phyloP scores from a whole-genome alignment of 2,888 invertebrate species.

The Sinodicranocentrus sp. region DNA sequence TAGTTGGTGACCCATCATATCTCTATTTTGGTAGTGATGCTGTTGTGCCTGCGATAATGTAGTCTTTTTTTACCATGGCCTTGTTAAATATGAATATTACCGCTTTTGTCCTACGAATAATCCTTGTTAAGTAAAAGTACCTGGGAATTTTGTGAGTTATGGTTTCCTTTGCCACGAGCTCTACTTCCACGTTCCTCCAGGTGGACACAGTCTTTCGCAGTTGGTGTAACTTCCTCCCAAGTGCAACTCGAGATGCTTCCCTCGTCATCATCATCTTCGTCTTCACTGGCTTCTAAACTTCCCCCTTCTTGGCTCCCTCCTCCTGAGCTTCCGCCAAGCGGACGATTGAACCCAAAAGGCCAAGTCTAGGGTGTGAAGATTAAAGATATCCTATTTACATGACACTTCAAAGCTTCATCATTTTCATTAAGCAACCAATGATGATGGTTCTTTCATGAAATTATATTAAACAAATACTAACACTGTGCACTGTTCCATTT shows the following conservation, averaged over 20 bases:
- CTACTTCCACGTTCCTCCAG: constrained; percentile 65
- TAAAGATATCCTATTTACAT: background rate
- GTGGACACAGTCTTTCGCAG: constrained; percentile 74
- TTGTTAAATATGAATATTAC: no score
- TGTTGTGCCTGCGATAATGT: constrained; percentile 46
- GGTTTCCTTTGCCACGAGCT: constrained; percentile 48
- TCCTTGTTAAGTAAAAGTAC: no score
- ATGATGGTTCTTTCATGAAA: no score
- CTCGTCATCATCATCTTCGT: constrained; percentile 52
- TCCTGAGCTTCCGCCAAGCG: constrained; percentile 72
- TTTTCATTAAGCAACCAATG: no score
- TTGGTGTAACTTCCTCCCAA: constrained; percentile 70
- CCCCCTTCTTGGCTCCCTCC: constrained; percentile 66
- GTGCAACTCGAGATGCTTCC: constrained; percentile 72
- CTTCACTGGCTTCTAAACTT: constrained; percentile 69
- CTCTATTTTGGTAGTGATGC: constrained; percentile 24
- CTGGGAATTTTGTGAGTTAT: constrained; percentile 19
- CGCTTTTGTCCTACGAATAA: no score
- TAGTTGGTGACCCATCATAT: constrained; percentile 21
- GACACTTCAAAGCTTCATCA: constrained; percentile 8
- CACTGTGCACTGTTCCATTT: no score
- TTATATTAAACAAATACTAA: no score
- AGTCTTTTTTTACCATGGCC: no score
- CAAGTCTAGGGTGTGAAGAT: constrained; percentile 69
- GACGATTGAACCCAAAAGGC: constrained; percentile 76